Evolutionary conservation across 1,140 invertebrate species (phyloP).

Genomic region (Pogonus chalceus): DNA sequence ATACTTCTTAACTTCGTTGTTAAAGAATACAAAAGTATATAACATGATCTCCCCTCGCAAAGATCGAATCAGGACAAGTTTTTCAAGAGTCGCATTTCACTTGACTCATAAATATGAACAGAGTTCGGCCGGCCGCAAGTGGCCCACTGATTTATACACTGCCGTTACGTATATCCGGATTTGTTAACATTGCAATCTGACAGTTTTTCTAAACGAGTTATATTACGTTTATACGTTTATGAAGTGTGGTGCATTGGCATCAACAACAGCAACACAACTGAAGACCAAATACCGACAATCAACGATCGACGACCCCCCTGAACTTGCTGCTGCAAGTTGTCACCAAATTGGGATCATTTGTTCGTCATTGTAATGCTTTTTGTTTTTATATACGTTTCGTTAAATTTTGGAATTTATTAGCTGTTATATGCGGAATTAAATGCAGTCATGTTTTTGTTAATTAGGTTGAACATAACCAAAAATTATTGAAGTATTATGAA

Average conservation of each 20-base stretch:
- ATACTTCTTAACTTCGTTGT: too few relatives aligned
- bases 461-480: too few relatives aligned
- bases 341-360: neutral
- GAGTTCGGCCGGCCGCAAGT: neutral
- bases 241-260: slow-evolving; percentile 1
- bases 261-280: neutral
- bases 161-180: neutral
- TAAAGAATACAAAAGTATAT: too few relatives aligned
- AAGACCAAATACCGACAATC: neutral
- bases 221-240: too few relatives aligned
- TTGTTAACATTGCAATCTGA: slow-evolving; percentile 6
- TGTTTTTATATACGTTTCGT: too few relatives aligned
- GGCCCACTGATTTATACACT: slow-evolving; percentile 1
- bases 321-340: too few relatives aligned
- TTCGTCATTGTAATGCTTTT: too few relatives aligned
- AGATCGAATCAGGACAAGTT: neutral
- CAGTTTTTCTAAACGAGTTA: neutral
- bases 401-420: too few relatives aligned
- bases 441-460: too few relatives aligned
- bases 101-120: neutral
- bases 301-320: neutral
- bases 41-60: too few relatives aligned
- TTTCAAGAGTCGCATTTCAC: neutral
- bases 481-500: too few relatives aligned
- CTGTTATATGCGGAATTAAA: too few relatives aligned